Conservation (phyloP, 2,113 vertebrate genomes). For the Phodopus roborovskii region DNA sequence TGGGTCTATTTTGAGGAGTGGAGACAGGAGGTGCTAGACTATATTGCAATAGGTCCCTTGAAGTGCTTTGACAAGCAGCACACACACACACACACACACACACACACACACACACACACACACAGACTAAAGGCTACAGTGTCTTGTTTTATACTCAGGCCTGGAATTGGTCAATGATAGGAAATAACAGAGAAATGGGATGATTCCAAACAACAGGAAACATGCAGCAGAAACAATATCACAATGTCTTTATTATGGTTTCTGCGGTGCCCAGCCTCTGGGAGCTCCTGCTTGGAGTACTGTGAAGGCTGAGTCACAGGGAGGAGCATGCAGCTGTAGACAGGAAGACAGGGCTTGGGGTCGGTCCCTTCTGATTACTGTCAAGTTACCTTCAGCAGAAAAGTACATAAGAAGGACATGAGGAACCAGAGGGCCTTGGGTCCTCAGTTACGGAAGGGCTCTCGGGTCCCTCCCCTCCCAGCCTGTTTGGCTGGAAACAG, state of each 20-base stretch:
- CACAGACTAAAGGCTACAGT: neutral
- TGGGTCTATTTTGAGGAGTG: neutral
- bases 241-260: slow-evolving; percentile 76
- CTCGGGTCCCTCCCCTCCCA: neutral
- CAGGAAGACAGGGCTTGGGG: slow-evolving; percentile 58
- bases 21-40: neutral
- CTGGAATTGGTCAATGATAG: neutral
- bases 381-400: too few relatives aligned
- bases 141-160: neutral
- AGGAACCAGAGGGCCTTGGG: neutral
- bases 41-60: neutral
- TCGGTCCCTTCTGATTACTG: too few relatives aligned
- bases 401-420: slow-evolving; percentile 15
- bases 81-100: neutral
- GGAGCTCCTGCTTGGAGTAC: slow-evolving; percentile 50
- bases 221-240: slow-evolving; percentile 34
- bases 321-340: slow-evolving; percentile 63
- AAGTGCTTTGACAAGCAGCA: neutral
- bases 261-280: slow-evolving; percentile 57
- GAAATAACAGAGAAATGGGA: slow-evolving; percentile 32
- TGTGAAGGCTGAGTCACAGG: slow-evolving; percentile 45
- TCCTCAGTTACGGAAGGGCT: neutral
- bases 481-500: slow-evolving; percentile 16
- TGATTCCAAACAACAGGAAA: slow-evolving; percentile 50
- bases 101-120: too few relatives aligned